Percentiles rank a stretch among this genome's conserved stretches.
Conservation (phyloP, 2,113 vertebrate genomes). For the Anseranas semipalmata region DNA sequence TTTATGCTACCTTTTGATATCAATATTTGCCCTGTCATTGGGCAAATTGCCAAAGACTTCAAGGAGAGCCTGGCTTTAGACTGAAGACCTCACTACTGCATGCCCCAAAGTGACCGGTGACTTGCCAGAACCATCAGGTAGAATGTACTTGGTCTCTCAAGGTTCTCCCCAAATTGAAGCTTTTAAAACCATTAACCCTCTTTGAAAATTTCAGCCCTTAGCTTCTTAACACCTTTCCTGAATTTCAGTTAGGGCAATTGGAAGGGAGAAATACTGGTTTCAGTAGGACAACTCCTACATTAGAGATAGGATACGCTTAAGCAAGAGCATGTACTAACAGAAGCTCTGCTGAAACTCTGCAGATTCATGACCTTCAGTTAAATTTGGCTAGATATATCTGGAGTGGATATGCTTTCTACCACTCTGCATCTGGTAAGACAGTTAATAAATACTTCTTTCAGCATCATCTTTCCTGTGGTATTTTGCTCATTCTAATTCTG, state of each 20-base stretch:
- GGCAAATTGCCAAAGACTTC: background rate
- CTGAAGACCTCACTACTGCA: background rate
- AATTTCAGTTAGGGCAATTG: background rate
- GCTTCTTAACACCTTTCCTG: background rate
- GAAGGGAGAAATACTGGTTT: background rate
- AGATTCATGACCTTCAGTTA: slow-evolving; percentile 27
- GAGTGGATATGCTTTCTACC: slow-evolving; percentile 6
- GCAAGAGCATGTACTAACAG: background rate
- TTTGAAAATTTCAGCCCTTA: background rate
- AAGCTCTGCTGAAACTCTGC: background rate
- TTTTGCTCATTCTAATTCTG: slow-evolving; percentile 48
- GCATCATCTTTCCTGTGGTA: slow-evolving; percentile 56
- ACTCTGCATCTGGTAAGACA: slow-evolving; percentile 50
- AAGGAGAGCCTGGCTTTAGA: background rate
- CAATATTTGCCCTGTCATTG: background rate
- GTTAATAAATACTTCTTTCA: slow-evolving; percentile 49
- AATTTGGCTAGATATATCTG: slow-evolving; percentile 1
- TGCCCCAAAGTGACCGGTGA: background rate
- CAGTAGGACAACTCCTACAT: background rate
- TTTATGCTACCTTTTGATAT: background rate
- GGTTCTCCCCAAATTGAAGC: background rate
- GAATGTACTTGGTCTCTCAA: background rate
- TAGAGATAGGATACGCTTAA: background rate
- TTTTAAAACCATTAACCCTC: background rate
- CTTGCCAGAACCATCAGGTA: background rate